Conservation (phyloP, 35 echinoderm and acorn worm genomes). For the Apostichopus parvimensis region DNA sequence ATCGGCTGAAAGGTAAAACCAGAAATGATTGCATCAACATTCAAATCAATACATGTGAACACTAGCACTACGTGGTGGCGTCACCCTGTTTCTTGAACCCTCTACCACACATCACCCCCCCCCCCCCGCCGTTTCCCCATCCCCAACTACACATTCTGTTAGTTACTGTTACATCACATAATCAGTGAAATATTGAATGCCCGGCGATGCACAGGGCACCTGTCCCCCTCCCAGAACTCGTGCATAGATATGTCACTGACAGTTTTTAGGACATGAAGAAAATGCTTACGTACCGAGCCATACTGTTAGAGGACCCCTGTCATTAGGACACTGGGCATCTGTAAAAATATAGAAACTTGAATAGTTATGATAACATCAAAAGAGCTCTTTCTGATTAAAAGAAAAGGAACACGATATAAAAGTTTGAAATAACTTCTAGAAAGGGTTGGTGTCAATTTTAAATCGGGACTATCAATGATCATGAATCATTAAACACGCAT, state of each 20-base stretch:
- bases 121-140: neutral
- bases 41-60: neutral
- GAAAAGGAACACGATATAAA: no score
- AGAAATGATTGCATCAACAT: neutral
- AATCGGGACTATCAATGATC: no score
- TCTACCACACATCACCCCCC: neutral
- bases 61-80: neutral
- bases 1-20: constrained; percentile 28
- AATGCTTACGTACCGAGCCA: neutral
- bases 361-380: no score
- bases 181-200: no score
- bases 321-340: constrained; percentile 1
- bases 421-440: no score
- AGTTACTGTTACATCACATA: no score
- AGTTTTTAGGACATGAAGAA: neutral
- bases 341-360: no score
- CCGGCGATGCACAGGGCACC: no score
- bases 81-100: neutral
- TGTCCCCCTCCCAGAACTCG: neutral
- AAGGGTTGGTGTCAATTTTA: no score
- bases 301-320: constrained; percentile 4
- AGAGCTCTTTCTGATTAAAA: no score
- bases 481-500: no score
- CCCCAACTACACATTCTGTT: no score
- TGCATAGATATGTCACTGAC: neutral